Percentiles rank a stretch among this genome's conserved stretches.
Conservation (phyloP, 1,140 invertebrate genomes). For the Cotesia glomerata region DNA sequence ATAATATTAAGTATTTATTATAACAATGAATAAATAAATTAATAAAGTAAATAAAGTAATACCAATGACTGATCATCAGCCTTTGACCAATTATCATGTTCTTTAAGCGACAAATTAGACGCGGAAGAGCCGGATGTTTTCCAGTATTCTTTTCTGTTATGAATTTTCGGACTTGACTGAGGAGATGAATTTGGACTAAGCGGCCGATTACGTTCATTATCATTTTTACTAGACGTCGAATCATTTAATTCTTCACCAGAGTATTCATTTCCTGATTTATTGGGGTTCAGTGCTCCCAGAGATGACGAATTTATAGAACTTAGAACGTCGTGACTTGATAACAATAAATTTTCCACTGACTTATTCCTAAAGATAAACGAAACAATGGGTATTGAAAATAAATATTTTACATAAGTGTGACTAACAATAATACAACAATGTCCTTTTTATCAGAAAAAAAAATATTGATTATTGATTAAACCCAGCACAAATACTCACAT, state of each 20-base stretch:
- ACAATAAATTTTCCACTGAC: conserved; percentile 70
- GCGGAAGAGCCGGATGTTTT: conserved; percentile 40
- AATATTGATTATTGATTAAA: not conserved
- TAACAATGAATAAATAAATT: not conserved
- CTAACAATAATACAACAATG: not conserved
- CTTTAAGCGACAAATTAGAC: conserved; percentile 34
- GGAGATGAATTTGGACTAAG: conserved; percentile 63
- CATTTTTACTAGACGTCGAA: conserved; percentile 51
- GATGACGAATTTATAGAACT: conserved; percentile 58
- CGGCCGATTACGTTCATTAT: conserved; percentile 55
- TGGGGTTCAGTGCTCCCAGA: conserved; percentile 42
- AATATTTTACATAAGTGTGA: not conserved
- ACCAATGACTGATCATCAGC: conserved; percentile 37
- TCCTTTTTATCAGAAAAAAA: not conserved
- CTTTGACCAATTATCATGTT: conserved; percentile 29
- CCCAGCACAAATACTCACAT: conserved; percentile 42
- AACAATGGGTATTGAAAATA: not conserved
- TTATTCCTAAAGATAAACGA: conserved; percentile 64
- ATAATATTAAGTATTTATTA: not conserved
- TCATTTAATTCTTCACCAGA: conserved; percentile 47
- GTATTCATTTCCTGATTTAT: conserved; percentile 45
- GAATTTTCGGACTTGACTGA: conserved; percentile 61
- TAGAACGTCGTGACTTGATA: conserved; percentile 71
- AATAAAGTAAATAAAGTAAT: conserved; percentile 10
- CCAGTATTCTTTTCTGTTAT: conserved; percentile 57